Base-by-base conservation (phyloP, 2,113 vertebrate genomes). In the Megalops atlanticus region DNA sequence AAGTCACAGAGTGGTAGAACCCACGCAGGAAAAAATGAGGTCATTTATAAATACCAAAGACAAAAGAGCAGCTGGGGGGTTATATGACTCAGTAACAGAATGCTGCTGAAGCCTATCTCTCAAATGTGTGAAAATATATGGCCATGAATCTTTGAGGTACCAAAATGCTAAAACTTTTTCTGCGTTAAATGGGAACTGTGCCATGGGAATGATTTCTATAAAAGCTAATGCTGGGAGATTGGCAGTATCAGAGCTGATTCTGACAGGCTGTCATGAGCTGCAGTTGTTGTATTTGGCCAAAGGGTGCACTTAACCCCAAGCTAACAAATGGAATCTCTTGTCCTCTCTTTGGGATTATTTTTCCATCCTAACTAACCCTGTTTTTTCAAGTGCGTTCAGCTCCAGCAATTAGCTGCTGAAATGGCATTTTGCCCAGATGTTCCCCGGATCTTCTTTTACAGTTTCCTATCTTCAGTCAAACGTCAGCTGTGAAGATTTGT, bases 31-130 rank as follows among this genome's bases (percentile, higher is more conserved):
- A 58, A n/a, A 58, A 10, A 58, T 58, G 21, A 58, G 52, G 52
- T 58, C 52, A 58, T 58, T 58, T 58, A 58, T 21, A 58, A 58
- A 58, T 58, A 58, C 52, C 52, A 58, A 58, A 58, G 52, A 58
- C 52, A 58, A n/a, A 58, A 58, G 21, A 58, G 6, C n/a, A 24
- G 21, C 5, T 18, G 52, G 52, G 47, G 47, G 47, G 47, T n/a
- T n/a, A n/a, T 14, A 49, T 24, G 18, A 24, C 3, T 24, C 21
- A 24, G 18, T 24, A 24, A 24, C 21, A 58, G 21, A 58, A 58
- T 58, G 18, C 21, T 24, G n/a, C 18, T 24, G 52, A n/a, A 58
- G 8, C 18, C 18, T 58, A n/a, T 6, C 18, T 58, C 18, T 58
- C n/a, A 5, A 58, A 58, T 58, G 3, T 58, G 21, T 58, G 52